These are phyloP conservation scores for Platerodrilus igneus DNA, from an alignment of 2,888 invertebrate species.

Conservation along the genomic window DNA sequence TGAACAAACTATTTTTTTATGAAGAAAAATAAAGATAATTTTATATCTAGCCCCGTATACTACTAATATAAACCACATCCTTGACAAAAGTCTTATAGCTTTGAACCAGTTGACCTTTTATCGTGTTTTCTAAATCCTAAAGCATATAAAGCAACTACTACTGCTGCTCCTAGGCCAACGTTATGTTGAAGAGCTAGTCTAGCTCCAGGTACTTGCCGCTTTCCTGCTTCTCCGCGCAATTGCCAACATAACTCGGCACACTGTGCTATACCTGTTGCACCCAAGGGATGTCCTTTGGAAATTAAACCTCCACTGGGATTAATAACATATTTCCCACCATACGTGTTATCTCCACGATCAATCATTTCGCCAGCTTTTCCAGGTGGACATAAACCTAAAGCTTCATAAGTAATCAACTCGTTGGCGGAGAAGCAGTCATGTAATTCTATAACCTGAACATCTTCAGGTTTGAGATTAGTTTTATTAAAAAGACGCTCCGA, in stretches of 20 bases:
- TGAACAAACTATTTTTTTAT: too few species aligned
- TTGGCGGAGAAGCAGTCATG: slow-evolving; percentile 99
- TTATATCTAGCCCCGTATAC: too few species aligned
- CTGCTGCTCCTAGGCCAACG: slow-evolving; percentile 93
- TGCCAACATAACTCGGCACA: slow-evolving; percentile 81
- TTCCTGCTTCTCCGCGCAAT: slow-evolving; percentile 72
- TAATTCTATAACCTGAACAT: slow-evolving; percentile 90
- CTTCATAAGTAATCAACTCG: slow-evolving; percentile 96
- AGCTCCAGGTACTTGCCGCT: slow-evolving; percentile 67
- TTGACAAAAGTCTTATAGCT: too few species aligned
- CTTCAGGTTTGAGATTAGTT: slow-evolving; percentile 68
- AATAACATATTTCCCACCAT: slow-evolving; percentile 92
- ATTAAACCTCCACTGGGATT: slow-evolving; percentile 99
- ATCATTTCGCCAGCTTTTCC: slow-evolving; percentile 90
- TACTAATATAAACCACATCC: too few species aligned
- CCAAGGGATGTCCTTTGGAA: slow-evolving; percentile 95
- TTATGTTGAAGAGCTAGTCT: slow-evolving; percentile 92
- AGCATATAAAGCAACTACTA: too few species aligned
- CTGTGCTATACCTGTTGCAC: slow-evolving; percentile 86
- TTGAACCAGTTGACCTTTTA: too few species aligned
- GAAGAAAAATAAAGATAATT: too few species aligned
- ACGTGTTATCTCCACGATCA: slow-evolving; percentile 93
- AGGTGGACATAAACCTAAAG: slow-evolving; percentile 84
- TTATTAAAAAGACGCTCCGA: slow-evolving; percentile 70
- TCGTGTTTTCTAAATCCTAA: too few species aligned